Percentiles rank a stretch among this genome's conserved stretches.
Evolutionary conservation across 2,888 invertebrate species (phyloP).

Genomic region (Argynnis bischoffii): DNA sequence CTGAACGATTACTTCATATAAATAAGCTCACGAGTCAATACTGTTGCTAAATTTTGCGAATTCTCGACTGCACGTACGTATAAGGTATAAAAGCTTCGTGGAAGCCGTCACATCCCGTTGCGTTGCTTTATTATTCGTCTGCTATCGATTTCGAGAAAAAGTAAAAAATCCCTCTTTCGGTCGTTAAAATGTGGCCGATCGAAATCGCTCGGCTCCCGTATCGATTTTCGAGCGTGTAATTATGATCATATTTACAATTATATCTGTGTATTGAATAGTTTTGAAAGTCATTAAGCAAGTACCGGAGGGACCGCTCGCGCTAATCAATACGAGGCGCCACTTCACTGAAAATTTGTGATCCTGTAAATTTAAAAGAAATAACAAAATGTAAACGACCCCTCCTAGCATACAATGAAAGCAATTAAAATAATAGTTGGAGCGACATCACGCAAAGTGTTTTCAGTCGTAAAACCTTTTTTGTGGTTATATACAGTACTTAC

Average conservation of each 20-base stretch:
- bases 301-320: constrained; percentile 48
- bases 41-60: constrained; percentile 30
- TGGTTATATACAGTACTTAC: constrained; percentile 5
- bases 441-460: constrained; percentile 71
- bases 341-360: constrained; percentile 58
- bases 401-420: constrained; percentile 65
- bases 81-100: constrained; percentile 34
- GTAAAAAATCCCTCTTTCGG: constrained; percentile 39
- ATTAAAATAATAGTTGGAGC: constrained; percentile 75
- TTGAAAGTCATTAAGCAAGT: constrained; percentile 59
- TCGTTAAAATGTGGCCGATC: constrained; percentile 50
- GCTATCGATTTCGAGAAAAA: constrained; percentile 55
- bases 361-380: constrained; percentile 49
- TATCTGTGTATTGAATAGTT: constrained; percentile 52
- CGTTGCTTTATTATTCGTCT: constrained; percentile 52
- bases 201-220: constrained; percentile 49
- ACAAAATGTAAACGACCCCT: constrained; percentile 62
- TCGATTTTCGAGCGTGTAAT: constrained; percentile 61
- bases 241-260: constrained; percentile 52
- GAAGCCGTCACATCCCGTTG: constrained; percentile 39
- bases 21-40: constrained; percentile 42
- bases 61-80: constrained; percentile 33
- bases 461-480: constrained; percentile 48
- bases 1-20: constrained; percentile 48
- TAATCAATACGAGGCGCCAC: constrained; percentile 44